A percentile compares a stretch with the other conserved stretches of the same genome.
Conservation (phyloP, 1,140 invertebrate genomes). For the Aphelinus certus region DNA sequence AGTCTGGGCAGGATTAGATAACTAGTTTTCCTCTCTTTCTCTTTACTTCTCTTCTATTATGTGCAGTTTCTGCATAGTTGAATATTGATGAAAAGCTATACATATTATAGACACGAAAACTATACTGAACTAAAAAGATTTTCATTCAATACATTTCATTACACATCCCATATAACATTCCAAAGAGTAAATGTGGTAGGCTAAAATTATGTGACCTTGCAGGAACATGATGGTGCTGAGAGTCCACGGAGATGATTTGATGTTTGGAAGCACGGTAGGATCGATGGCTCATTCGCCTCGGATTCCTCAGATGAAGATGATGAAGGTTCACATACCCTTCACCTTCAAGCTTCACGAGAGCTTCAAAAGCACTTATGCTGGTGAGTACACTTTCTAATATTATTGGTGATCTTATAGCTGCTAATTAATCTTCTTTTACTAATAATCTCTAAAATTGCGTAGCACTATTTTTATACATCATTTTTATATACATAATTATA, state of each 20-base stretch:
- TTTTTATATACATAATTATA: no score
- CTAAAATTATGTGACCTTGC: slow-evolving; percentile 45
- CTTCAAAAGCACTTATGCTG: slow-evolving; percentile 65
- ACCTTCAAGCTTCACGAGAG: slow-evolving; percentile 79
- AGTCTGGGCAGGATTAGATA: neutral
- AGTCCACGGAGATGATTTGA: slow-evolving; percentile 75
- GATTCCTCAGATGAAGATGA: slow-evolving; percentile 81
- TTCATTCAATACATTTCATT: neutral
- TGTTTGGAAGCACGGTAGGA: slow-evolving; percentile 69
- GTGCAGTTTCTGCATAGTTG: neutral
- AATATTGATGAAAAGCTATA: neutral
- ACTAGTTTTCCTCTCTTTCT: neutral
- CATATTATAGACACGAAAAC: neutral
- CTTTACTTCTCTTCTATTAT: slow-evolving; percentile 1
- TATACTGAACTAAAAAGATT: neutral
- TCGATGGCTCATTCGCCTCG: slow-evolving; percentile 69
- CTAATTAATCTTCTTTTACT: no score
- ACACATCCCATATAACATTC: neutral
- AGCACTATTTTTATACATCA: no score
- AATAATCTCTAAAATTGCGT: no score
- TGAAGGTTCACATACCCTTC: slow-evolving; percentile 82
- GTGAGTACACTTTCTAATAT: slow-evolving; percentile 46
- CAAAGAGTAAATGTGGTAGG: neutral
- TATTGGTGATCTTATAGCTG: no score
- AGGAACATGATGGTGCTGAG: slow-evolving; percentile 82